Evolutionary conservation across 2,888 invertebrate species (phyloP).

Genomic region (Eilema caniola): DNA sequence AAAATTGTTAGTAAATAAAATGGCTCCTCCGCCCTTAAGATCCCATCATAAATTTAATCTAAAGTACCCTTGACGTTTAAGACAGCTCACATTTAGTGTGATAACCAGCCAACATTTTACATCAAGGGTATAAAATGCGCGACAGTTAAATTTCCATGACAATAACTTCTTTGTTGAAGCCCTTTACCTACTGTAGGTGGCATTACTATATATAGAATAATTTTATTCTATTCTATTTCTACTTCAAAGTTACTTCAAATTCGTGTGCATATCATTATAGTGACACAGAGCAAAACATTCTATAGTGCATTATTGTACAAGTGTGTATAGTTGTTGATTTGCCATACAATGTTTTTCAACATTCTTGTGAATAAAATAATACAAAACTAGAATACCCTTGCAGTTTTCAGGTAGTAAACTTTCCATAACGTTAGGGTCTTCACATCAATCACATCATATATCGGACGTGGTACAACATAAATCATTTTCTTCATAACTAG

Average conservation of each 20-base stretch:
- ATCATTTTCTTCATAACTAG: too few relatives aligned
- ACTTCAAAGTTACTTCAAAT: not conserved
- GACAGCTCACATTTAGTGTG: not conserved
- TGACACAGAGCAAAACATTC: too few relatives aligned
- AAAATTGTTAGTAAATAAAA: not conserved
- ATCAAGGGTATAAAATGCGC: constrained; percentile 11
- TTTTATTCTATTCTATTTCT: not conserved
- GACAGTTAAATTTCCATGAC: constrained; percentile 18
- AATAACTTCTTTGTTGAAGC: constrained; percentile 20
- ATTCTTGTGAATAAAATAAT: too few relatives aligned
- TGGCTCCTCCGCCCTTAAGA: not conserved
- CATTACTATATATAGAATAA: not conserved
- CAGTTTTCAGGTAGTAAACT: too few relatives aligned
- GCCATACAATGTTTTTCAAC: too few relatives aligned
- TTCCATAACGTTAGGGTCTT: too few relatives aligned
- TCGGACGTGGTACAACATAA: too few relatives aligned
- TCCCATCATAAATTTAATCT: constrained; percentile 1
- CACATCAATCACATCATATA: too few relatives aligned
- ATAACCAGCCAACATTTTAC: constrained; percentile 3
- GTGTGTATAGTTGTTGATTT: too few relatives aligned
- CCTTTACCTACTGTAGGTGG: constrained; percentile 8
- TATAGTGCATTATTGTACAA: too few relatives aligned
- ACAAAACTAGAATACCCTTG: too few relatives aligned
- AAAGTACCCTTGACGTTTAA: constrained; percentile 11
- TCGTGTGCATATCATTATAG: too few relatives aligned